Evolutionary conservation across 2,888 invertebrate genomes (phyloP), one percentile per base, ranked within the genome.

Genomic region (Ormyrus thymus): DNA sequence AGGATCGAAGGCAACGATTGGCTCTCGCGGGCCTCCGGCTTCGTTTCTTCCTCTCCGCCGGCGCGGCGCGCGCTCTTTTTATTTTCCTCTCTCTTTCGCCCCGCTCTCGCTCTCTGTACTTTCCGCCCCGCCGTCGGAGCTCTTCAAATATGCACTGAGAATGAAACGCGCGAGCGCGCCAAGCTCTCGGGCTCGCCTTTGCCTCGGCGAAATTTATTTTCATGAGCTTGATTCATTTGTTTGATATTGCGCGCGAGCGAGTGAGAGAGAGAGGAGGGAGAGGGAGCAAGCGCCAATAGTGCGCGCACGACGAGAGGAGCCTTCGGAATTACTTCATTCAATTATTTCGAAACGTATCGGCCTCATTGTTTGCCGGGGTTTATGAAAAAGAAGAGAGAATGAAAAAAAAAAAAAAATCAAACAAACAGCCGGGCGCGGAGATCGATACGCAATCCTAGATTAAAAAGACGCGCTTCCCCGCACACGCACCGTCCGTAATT

Each of bases 121-220:
- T 13, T 45, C 55, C 9, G 13, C 51, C 11, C 50, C 50, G 46
- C 45, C n/a, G 15, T 59, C 29, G 9, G 10, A 72, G 71, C 81
- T 81, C 81, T 81, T 81, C 78, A 78, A 81, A 81, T 81, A 81
- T 81, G 81, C 81, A 73, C 78, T 51, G 81, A 66, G 76, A 77
- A 76, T 69, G 76, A 76, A 79, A 76, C 78, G 64, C 58, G 66
- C 56, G 59, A 53, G 29, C 29, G 29, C 29, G 29, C 1, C 29
- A 4, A 29, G 29, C 29, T 3, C 29, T 3, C 29, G 4, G 4
- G 13, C 64, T 48, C 68, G 62, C 72, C 59, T 62, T 43, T 53
- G 61, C 65, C 70, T 45, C 61, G 53, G 79, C 46, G 69, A 76
- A 80, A 80, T 80, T 80, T 80, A 76, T 73, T 80, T 80, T 76